A percentile compares a stretch with the other conserved stretches of the same genome.
phyloP scores from a whole-genome alignment of 2,888 invertebrate genomes.

The Crematogaster levior region DNA sequence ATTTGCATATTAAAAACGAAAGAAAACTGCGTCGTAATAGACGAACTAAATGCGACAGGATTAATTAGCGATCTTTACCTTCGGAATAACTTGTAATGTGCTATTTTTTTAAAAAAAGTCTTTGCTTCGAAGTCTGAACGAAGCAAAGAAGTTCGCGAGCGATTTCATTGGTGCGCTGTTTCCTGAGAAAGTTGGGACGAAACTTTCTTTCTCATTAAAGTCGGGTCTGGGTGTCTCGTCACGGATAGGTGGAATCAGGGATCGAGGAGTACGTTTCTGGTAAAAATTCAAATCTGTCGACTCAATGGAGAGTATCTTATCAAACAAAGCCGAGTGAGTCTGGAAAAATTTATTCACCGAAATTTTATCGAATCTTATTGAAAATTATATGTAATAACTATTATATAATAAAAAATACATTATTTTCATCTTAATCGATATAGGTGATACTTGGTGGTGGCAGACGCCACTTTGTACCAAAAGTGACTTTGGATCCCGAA shows the following conservation, averaged over 20 bases:
- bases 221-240: slow-evolving; percentile 51
- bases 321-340: not conserved
- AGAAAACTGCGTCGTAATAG: not conserved
- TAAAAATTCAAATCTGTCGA: slow-evolving; percentile 55
- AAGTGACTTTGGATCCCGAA: slow-evolving; percentile 90
- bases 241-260: slow-evolving; percentile 54
- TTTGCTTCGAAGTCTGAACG: not conserved
- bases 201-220: slow-evolving; percentile 69
- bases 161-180: slow-evolving; percentile 24
- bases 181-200: slow-evolving; percentile 54
- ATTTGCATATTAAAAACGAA: not conserved
- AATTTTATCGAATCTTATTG: not conserved
- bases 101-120: slow-evolving; percentile 19
- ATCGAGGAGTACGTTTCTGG: slow-evolving; percentile 34
- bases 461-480: slow-evolving; percentile 91
- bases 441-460: slow-evolving; percentile 94
- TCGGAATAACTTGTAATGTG: slow-evolving; percentile 4
- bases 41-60: not conserved
- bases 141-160: slow-evolving; percentile 39
- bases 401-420: not conserved
- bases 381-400: not conserved
- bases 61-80: slow-evolving; percentile 26
- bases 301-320: not conserved
- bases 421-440: slow-evolving; percentile 70
- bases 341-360: slow-evolving; percentile 19